phyloP scores from a whole-genome alignment of 2,888 invertebrate genomes.

The Schizotus pectinicornis region DNA sequence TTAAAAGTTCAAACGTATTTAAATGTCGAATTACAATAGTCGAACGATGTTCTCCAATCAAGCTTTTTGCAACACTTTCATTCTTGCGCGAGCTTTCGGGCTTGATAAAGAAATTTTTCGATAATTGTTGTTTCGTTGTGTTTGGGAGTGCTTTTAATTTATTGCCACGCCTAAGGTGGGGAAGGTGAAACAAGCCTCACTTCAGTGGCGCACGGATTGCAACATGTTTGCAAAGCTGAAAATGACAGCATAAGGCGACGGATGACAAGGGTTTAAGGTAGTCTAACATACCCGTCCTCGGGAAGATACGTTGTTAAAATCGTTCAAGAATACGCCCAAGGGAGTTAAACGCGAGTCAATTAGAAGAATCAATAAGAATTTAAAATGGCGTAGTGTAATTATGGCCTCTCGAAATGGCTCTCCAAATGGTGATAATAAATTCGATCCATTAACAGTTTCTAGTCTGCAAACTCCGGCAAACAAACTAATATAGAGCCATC shows the following conservation, averaged over 20 bases:
- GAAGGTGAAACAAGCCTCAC: conserved; percentile 11
- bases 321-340: conserved; percentile 10
- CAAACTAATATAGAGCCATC: conserved; percentile 41
- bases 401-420: conserved; percentile 3
- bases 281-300: conserved; percentile 13
- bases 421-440: conserved; percentile 42
- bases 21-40: conserved; percentile 22
- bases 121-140: conserved; percentile 8
- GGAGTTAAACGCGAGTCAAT: conserved; percentile 2
- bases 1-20: conserved; percentile 21
- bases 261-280: conserved; percentile 26
- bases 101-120: conserved; percentile 7
- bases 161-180: neutral
- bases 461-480: conserved; percentile 38
- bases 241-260: conserved; percentile 27
- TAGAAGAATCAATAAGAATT: neutral
- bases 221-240: conserved; percentile 19
- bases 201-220: neutral
- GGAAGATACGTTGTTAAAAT: conserved; percentile 15
- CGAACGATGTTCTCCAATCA: conserved; percentile 12
- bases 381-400: conserved; percentile 11
- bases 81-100: neutral
- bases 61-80: conserved; percentile 16
- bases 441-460: conserved; percentile 43
- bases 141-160: conserved; percentile 6